Base-by-base conservation (phyloP, 2,888 invertebrate genomes). In the Epirrhoe alternata region DNA sequence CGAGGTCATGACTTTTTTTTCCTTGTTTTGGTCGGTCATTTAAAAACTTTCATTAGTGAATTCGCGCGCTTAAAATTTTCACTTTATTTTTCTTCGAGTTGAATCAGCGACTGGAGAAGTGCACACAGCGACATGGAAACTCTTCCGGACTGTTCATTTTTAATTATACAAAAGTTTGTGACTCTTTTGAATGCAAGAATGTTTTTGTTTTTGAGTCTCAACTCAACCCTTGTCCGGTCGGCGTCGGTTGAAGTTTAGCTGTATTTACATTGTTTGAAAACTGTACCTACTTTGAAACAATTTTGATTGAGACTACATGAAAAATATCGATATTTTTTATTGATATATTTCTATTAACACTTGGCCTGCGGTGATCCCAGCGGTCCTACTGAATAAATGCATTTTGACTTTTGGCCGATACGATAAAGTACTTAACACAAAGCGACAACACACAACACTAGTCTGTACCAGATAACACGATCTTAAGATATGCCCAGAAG, bases 11-110 rank as follows among this genome's bases (percentile, higher is more conserved):
- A 77, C 75, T 75, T 83, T 86, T 89, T 87, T 86, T 85, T 85
- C 47, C 66, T 67, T 74, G 72, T 74, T 71, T 88, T 87, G 84
- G 87, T 82, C 84, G 85, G 88, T 87, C 86, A 87, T 90, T 91
- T 90, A 87, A 89, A 68, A 90, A 90, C 86, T 90, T 91, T 90
- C 89, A 90, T 91, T 90, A 90, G 90, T 89, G 90, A 89, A 88
- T 89, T 87, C 86, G 86, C 82, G 86, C 83, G 82, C 86, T 77
- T 79, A 85, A 85, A 85, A 80, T 82, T 83, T 83, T 81, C 82
- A 85, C 85, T 88, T 87, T 87, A 86, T 86, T 85, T 81, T 85
- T 83, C 86, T 86, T 83, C 73, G 82, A 81, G 78, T 82, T 84
- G 83, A 70, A 73, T 76, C 75, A 73, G 73, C 30, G 59, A n/a